phyloP scores from a whole-genome alignment of 2,113 vertebrate species.

The Delphinapterus leucas region DNA sequence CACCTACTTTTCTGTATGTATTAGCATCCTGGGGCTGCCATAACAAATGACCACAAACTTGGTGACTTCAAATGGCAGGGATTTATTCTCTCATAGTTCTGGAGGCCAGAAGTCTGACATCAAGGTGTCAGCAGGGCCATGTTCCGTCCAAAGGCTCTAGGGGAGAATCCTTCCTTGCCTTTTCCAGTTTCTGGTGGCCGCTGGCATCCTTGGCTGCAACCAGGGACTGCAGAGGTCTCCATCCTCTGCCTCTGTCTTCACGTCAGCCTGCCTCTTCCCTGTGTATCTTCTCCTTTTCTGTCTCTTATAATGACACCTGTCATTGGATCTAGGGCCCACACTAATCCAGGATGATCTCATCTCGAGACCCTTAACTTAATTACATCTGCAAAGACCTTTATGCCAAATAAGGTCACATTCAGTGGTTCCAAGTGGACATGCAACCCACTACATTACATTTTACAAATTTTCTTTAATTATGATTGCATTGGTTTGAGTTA shows the following conservation, averaged over 20 bases:
- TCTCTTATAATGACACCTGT: not conserved
- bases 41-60: not conserved
- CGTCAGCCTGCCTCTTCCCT: not conserved
- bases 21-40: not conserved
- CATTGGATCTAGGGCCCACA: not conserved
- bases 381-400: not conserved
- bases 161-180: not conserved
- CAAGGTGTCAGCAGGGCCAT: accelerated
- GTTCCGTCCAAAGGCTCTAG: not conserved
- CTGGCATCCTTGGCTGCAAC: accelerated
- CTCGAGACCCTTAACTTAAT: not conserved
- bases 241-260: not conserved
- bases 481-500: not conserved
- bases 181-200: not conserved
- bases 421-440: not conserved
- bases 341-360: not conserved
- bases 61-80: not conserved
- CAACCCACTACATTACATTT: not conserved
- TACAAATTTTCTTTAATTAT: not conserved
- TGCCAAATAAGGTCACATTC: not conserved
- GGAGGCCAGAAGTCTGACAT: not conserved
- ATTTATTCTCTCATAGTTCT: not conserved
- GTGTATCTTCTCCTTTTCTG: not conserved
- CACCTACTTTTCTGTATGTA: not conserved
- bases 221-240: not conserved